Conservation (phyloP, 2,113 vertebrate species). For the Haliaeetus leucogaster region DNA sequence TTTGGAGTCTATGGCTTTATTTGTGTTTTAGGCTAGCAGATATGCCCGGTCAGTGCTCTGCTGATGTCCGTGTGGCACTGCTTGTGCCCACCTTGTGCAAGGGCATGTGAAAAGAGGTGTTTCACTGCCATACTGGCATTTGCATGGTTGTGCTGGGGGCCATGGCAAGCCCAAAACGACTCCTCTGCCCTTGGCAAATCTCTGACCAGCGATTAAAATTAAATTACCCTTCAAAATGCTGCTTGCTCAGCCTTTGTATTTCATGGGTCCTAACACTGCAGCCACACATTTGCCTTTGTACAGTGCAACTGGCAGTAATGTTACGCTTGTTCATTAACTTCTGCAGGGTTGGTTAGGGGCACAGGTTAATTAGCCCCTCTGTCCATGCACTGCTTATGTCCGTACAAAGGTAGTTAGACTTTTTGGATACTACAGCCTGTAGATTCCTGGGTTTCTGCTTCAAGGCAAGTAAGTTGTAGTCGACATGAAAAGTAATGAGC, state of each 20-base stretch:
- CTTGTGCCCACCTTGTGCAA: not conserved
- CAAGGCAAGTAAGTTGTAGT: not conserved
- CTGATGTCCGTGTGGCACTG: not conserved
- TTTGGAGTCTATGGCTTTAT: not conserved
- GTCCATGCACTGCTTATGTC: not conserved
- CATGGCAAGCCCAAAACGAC: not conserved
- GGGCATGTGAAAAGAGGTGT: not conserved
- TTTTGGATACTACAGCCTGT: not conserved
- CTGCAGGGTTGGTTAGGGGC: not conserved
- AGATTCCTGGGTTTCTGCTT: not conserved
- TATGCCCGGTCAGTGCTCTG: accelerated
- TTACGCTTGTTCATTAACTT: not conserved
- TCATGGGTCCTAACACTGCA: not conserved
- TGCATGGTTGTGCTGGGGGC: not conserved
- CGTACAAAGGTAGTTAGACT: not conserved
- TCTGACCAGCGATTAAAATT: not conserved
- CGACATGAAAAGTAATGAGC: not conserved
- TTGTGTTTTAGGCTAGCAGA: not conserved
- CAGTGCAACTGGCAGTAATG: not conserved
- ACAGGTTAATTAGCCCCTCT: not conserved
- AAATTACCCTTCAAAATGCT: not conserved
- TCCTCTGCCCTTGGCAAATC: not conserved
- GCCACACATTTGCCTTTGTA: not conserved
- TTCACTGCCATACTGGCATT: not conserved
- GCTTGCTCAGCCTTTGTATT: not conserved